A percentile compares a stretch with the other conserved stretches of the same genome.
phyloP scores from a whole-genome alignment of 2,113 vertebrate species.

The cat (Felis catus) region F.catus_Fca126_mat1.0 CM031416.1:52574501-52575000 shows the following conservation, averaged over 20 bases:
- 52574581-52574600: constrained; percentile 67
- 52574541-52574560: constrained; percentile 59
- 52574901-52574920: background rate
- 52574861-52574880: background rate
- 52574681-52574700: constrained; percentile 58
- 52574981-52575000: background rate
- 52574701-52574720: constrained; percentile 68
- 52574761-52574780: constrained; percentile 57
- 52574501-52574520: constrained; percentile 71
- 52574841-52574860: background rate
- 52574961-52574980: background rate
- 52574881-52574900: background rate
- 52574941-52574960: background rate
- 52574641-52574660: constrained; percentile 69
- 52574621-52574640: constrained; percentile 57
- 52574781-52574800: constrained; percentile 30
- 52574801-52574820: constrained; percentile 21
- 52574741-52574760: constrained; percentile 65
- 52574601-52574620: constrained; percentile 65
- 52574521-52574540: constrained; percentile 57
- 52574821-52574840: background rate
- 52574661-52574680: constrained; percentile 75
- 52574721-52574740: constrained; percentile 54
- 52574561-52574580: constrained; percentile 52
- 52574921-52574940: background rate